Evolutionary conservation across 2,113 vertebrate genomes (phyloP), one percentile per base, ranked within the genome.

Genomic region (Alosa alosa): DNA sequence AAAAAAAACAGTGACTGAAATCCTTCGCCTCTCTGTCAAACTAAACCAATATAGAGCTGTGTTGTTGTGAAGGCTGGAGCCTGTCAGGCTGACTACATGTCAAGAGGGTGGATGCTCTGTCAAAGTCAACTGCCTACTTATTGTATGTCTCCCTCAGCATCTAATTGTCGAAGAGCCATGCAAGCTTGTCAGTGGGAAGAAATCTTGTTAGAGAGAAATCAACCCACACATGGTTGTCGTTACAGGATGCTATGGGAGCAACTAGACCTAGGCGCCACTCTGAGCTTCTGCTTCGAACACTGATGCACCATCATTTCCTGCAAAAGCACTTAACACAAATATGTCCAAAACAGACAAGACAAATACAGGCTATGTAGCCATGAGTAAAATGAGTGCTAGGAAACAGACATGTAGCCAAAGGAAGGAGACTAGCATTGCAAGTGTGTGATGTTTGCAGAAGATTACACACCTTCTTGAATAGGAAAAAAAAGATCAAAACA

Each of bases 181-280:
- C 64, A 72, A 25, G 64, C 64, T 72, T 72, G 64, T 72, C 64
- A 72, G 64, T 36, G 64, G 64, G 64, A 10, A 31, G n/a, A 72
- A 72, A 72, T 72, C 64, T 72, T 72, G 64, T 72, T 72, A 72
- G 64, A 25, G 25, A 25, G 64, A 72, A 72, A 36, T 72, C 64
- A 72, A 72, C n/a, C 64, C 64, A 72, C 64, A 72, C 64, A 72
- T 72, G 64, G 64, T 13, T 25, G 64, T 72, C 31, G 31, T 72
- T 72, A 72, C 64, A 72, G 25, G 64, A 72, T 25, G 64, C 64
- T 13, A 4, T 4, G 64, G 64, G 64, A 36, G 64, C n/a, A 8
- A 31, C 64, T 72, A 36, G 13, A 72, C 64, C 6, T 36, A 72
- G 64, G 7, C 64, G n/a, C 64, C 25, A 36, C 13, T 72, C 25